Evolutionary conservation across 2,888 invertebrate genomes (phyloP).

Genomic region (Tachina fera): DNA sequence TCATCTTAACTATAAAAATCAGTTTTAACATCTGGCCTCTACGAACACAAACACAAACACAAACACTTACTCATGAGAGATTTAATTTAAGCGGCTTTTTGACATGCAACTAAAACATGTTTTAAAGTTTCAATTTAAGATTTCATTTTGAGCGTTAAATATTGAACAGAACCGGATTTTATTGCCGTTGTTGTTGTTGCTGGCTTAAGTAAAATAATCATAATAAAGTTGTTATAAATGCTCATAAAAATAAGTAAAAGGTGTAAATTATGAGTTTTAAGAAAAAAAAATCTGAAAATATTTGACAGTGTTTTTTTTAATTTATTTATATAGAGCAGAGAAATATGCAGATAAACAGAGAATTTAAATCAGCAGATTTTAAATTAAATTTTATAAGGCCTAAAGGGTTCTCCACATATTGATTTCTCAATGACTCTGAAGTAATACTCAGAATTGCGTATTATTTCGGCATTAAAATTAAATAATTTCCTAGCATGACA

Average conservation of each 20-base stretch:
- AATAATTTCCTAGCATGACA: too few relatives aligned
- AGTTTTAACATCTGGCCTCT: slow-evolving; percentile 51
- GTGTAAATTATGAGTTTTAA: slow-evolving; percentile 65
- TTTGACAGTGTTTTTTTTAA: background rate
- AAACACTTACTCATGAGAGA: slow-evolving; percentile 32
- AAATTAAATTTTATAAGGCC: background rate
- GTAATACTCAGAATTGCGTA: too few relatives aligned
- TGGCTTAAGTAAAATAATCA: slow-evolving; percentile 38
- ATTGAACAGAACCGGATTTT: slow-evolving; percentile 57
- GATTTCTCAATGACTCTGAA: too few relatives aligned
- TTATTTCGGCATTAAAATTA: too few relatives aligned
- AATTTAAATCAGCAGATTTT: background rate
- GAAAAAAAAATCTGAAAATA: slow-evolving; percentile 15
- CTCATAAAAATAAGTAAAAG: slow-evolving; percentile 58
- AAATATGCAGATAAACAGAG: background rate
- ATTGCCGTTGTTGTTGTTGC: background rate
- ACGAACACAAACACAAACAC: slow-evolving; percentile 3
- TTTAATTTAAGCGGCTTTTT: slow-evolving; percentile 67
- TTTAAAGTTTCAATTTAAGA: slow-evolving; percentile 41
- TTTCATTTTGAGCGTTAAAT: slow-evolving; percentile 20
- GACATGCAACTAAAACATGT: slow-evolving; percentile 43
- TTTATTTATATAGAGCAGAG: background rate
- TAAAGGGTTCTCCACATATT: too few relatives aligned
- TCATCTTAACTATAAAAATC: slow-evolving; percentile 63
- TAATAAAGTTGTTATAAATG: slow-evolving; percentile 68